phyloP scores from a whole-genome alignment of 2,888 invertebrate genomes.

The Clepsis dumicolana region DNA sequence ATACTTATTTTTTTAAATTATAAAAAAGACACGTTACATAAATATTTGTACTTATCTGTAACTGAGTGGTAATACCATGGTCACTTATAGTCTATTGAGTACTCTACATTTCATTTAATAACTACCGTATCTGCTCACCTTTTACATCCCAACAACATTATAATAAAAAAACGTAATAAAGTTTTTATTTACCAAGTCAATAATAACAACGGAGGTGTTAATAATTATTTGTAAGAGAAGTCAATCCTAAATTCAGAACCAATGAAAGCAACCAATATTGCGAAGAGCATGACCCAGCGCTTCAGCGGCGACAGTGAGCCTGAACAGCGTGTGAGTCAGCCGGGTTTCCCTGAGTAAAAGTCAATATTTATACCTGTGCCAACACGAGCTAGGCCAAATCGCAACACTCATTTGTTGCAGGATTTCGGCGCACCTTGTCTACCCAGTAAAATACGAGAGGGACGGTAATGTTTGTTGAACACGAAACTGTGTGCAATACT shows the following conservation, averaged over 20 bases:
- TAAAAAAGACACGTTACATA: too few relatives aligned
- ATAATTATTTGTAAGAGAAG: not conserved
- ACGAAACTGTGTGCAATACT: not conserved
- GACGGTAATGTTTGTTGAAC: not conserved
- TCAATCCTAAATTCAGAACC: not conserved
- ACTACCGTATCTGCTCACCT: too few relatives aligned
- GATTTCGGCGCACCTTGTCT: not conserved
- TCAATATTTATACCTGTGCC: not conserved
- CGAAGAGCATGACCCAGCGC: constrained; percentile 4
- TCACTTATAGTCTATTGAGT: too few relatives aligned
- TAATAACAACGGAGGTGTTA: too few relatives aligned
- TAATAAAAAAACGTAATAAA: too few relatives aligned
- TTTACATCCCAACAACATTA: too few relatives aligned
- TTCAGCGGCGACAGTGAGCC: not conserved
- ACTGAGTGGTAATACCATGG: too few relatives aligned
- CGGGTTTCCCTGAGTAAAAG: constrained; percentile 1
- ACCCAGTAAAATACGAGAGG: not conserved
- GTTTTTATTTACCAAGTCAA: too few relatives aligned
- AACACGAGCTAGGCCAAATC: not conserved
- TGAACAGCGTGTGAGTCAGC: not conserved
- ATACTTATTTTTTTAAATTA: too few relatives aligned
- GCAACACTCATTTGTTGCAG: not conserved
- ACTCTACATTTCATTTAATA: too few relatives aligned
- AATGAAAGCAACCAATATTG: constrained; percentile 1
- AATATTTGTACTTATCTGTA: too few relatives aligned